A percentile compares a stretch with the other conserved stretches of the same genome.
Evolutionary conservation across 1,140 invertebrate species (phyloP).

Genomic region (Brachionus asplanchnoidis): DNA sequence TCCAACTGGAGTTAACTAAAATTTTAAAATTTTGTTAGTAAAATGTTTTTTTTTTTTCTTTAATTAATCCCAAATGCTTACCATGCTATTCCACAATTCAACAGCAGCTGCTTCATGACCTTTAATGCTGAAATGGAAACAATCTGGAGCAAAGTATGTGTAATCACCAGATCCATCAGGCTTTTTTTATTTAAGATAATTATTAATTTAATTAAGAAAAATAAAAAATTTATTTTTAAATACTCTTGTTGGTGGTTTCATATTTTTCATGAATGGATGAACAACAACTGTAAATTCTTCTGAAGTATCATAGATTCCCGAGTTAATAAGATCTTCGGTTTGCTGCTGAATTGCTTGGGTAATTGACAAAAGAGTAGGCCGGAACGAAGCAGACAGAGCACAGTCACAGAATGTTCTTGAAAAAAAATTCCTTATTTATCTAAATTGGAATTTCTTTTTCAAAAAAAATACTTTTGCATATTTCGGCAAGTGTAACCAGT

Average conservation of each 20-base stretch:
- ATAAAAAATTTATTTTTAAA: not conserved
- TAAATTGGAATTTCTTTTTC: not conserved
- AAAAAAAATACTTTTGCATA: slow-evolving; percentile 16
- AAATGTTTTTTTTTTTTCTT: not conserved
- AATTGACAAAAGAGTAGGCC: not conserved
- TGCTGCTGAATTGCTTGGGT: slow-evolving; percentile 45
- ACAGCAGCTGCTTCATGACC: slow-evolving; percentile 35
- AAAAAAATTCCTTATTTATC: not conserved
- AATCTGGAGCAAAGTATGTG: slow-evolving; percentile 38
- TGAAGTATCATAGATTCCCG: slow-evolving; percentile 58
- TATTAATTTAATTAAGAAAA: not conserved
- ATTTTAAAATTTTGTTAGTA: not conserved
- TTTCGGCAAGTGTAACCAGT: slow-evolving; percentile 14
- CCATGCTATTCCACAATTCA: slow-evolving; percentile 39
- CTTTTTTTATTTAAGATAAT: not conserved
- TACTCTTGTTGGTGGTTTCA: slow-evolving; percentile 19
- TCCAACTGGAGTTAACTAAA: not conserved
- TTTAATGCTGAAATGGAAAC: slow-evolving; percentile 37
- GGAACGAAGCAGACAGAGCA: not conserved
- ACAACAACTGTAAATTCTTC: slow-evolving; percentile 65
- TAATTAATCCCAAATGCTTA: not conserved
- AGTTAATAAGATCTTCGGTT: slow-evolving; percentile 46
- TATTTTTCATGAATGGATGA: slow-evolving; percentile 56
- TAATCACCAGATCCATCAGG: slow-evolving; percentile 8
- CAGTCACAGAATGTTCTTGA: slow-evolving; percentile 33